Evolutionary conservation across 92 coral and sea anemone genomes (phyloP), one percentile per base, ranked within the genome.

Genomic region (Desmophyllum pertusum): DNA sequence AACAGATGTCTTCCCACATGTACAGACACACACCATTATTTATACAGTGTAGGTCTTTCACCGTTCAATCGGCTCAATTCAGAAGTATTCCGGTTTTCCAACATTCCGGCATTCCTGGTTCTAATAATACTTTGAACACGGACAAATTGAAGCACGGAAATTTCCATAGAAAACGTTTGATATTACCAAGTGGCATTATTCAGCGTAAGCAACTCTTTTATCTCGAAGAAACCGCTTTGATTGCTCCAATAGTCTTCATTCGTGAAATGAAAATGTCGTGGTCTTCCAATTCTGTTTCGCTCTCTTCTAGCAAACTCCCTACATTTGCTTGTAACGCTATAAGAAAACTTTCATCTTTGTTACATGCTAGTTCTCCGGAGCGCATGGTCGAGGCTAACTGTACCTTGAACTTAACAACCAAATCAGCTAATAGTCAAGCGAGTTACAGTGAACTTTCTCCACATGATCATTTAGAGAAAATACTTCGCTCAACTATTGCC

Each of bases 361-460:
- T 51, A 52, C 29, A 75, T 25, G 41, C 10, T 11, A 31, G 64
- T 75, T 51, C 50, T n/a, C n/a, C n/a, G n/a, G n/a, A 17, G 6
- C 10, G 31, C 17, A 4, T 15, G 3, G 43, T 51, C 6, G 21
- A 75, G 2, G 79, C 25, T 17, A 13, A 19, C 2, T 75, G 79
- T 33, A 7, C 1, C 18, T 51, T 51, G n/a, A n/a, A n/a, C 25
- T 5, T 18, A 75, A n/a, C 10, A 0, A 17, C 14, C 1, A 75
- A 18, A 33, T 75, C 40, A 13, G 0, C 0, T 23, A 10, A 2
- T 33, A 51, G 17, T 14, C 40, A 23, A 45, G 10, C 30, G 21
- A 4, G 25, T 50, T 18, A 30, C 65, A 33, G 46, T 13, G 65
- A 75, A 36, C 63, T 75, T 75, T 75, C 64, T 45, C 33, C 79